Base-by-base conservation (phyloP, 2,113 vertebrate species). In the Ahaetulla prasina region DNA sequence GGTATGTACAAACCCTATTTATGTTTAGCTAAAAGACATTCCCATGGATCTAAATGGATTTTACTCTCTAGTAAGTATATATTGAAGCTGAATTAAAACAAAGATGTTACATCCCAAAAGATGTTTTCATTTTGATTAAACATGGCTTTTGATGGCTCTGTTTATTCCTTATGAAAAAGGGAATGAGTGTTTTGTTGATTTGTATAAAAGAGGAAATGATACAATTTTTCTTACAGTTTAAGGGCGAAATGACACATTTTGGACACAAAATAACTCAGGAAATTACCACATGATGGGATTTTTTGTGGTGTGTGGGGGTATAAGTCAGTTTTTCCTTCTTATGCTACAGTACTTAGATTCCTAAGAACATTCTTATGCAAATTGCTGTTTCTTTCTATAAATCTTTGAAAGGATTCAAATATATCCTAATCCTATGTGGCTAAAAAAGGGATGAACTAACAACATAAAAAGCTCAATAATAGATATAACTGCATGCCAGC, bases 401-500 rank as follows among this genome's bases (percentile, higher is more conserved):
- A 39, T 86, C 10, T 86, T 49, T 49, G 45, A 43, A 45, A 25
- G 45, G 45, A 27, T 86, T 86, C 25, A 86, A 30, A 49, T 30
- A 14, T 47, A 86, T 4, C 23, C 85, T 14, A 27, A 11, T 11
- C 45, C 9, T 45, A 14, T 49, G 27, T 86, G 23, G 7, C 23
- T 20, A 86, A 49, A 86, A 39, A 49, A 27, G 5, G 8, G 85
- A 45, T 86, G 10, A 47, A 49, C 25, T 14, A 86, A 49, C 12
- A 49, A 14, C 27, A 27, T 49, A 25, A 27, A 50, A 68, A 68
- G 9, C 47, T 43, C 45, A 49, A 23, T 27, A 86, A 27, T 20
- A 92, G 93, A 93, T 91, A 7, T 92, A 95, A 90, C 89, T 22
- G 3, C 22, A 20, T 89, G 86, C 57, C 92, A 23, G 22, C 57